These are phyloP conservation scores for Serripes groenlandicus DNA, from an alignment of 2,888 invertebrate genomes.

Conservation along the genomic window DNA sequence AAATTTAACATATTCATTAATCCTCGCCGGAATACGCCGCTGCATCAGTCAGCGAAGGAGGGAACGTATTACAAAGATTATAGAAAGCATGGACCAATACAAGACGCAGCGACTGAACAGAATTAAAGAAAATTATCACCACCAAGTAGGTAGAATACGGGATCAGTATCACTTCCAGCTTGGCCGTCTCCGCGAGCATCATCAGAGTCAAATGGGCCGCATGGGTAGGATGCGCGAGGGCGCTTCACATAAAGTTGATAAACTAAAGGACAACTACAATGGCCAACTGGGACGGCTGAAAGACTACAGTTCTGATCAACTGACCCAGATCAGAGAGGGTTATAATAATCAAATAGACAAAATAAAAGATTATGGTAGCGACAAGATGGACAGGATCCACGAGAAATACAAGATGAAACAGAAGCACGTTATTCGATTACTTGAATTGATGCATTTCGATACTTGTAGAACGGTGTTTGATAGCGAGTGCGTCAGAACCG, in stretches of 20 bases:
- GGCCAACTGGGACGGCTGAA: conserved; percentile 95
- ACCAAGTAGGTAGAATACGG: conserved; percentile 80
- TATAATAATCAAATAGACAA: conserved; percentile 98
- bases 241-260: conserved; percentile 97
- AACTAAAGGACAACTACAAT: conserved; percentile 96
- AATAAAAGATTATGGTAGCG: conserved; percentile 97
- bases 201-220: conserved; percentile 94
- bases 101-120: conserved; percentile 80
- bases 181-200: conserved; percentile 92
- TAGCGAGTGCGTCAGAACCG: conserved; percentile 91
- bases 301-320: conserved; percentile 96
- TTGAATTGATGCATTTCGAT: conserved; percentile 97
- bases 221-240: conserved; percentile 96
- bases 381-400: conserved; percentile 94
- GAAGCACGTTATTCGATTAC: conserved; percentile 96
- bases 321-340: conserved; percentile 97
- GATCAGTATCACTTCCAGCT: conserved; percentile 82
- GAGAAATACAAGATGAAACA: conserved; percentile 98
- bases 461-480: conserved; percentile 90
- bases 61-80: conserved; percentile 80
- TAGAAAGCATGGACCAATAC: conserved; percentile 87
- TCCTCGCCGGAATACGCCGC: conserved; percentile 85
- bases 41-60: conserved; percentile 86
- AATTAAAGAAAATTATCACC: conserved; percentile 82
- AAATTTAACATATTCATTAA: conserved; percentile 92